A percentile compares a stretch with the other conserved stretches of the same genome.
phyloP scores from a whole-genome alignment of 2,113 vertebrate genomes.

The Pseudorasbora parva region DNA sequence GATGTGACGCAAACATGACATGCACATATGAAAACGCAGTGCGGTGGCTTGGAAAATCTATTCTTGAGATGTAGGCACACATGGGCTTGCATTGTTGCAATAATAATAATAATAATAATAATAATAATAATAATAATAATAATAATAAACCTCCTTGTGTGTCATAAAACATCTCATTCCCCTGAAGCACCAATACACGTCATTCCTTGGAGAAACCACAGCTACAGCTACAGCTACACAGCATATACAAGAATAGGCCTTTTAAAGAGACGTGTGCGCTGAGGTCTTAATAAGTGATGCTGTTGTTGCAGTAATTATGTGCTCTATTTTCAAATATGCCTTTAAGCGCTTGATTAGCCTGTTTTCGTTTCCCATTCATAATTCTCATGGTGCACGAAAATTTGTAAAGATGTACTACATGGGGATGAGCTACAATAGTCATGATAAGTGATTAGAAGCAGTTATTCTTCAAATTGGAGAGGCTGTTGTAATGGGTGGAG shows the following conservation, averaged over 20 bases:
- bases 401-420: background rate
- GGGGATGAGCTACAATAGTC: background rate
- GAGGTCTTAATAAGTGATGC: conserved; percentile 22
- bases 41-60: background rate
- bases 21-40: background rate
- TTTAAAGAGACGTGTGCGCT: background rate
- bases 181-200: background rate
- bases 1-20: background rate
- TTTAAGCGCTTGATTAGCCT: background rate
- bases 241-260: background rate
- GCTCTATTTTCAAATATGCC: background rate
- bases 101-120: background rate
- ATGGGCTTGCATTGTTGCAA: background rate
- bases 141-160: background rate
- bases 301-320: conserved; percentile 12
- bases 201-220: background rate
- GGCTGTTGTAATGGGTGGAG: too few relatives aligned
- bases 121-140: background rate
- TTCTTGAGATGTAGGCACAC: background rate
- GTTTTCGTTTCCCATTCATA: background rate
- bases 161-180: background rate
- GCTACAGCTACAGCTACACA: background rate
- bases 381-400: background rate
- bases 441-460: background rate
- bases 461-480: background rate